Percentiles rank a stretch among this genome's conserved stretches.
Conservation (phyloP, 2,113 vertebrate species). For the Mus musculus region GRCm39 chr11:42988001-42988500, state of each 20-base stretch:
- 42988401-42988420: neutral
- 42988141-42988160: neutral
- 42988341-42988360: neutral
- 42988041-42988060: neutral
- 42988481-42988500: too few relatives aligned
- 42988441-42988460: too few relatives aligned
- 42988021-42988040: neutral
- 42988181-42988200: neutral
- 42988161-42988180: neutral
- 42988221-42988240: neutral
- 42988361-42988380: neutral
- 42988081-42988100: neutral
- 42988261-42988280: neutral
- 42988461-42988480: too few relatives aligned
- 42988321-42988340: neutral
- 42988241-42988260: neutral
- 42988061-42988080: neutral
- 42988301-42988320: neutral
- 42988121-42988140: neutral
- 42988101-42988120: neutral
- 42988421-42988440: neutral
- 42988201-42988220: neutral
- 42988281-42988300: neutral
- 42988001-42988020: neutral
- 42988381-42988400: neutral